Evolutionary conservation across 2,888 invertebrate species (phyloP).

Genomic region (Sesia bembeciformis): DNA sequence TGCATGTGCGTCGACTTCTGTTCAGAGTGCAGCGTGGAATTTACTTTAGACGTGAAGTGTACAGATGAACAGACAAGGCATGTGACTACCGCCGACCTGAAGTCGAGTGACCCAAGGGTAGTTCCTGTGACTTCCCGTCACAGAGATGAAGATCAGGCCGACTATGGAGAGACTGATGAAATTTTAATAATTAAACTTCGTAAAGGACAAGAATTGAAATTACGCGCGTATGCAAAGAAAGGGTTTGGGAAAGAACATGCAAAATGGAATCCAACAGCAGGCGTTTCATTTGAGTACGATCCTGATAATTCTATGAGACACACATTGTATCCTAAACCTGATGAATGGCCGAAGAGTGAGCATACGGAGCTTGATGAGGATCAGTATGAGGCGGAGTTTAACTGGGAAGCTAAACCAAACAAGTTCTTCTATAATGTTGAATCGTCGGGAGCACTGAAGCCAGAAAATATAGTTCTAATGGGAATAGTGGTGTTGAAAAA

Average conservation of each 20-base stretch:
- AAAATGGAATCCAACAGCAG: constrained; percentile 99
- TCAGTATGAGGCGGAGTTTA: constrained; percentile 94
- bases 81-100: constrained; percentile 97
- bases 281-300: constrained; percentile 99
- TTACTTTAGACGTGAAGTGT: constrained; percentile 96
- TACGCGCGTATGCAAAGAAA: constrained; percentile 97
- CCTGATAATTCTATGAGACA: constrained; percentile 98
- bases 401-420: constrained; percentile 95
- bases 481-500: constrained; percentile 95
- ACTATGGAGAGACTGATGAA: constrained; percentile 96
- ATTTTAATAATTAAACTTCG: constrained; percentile 82
- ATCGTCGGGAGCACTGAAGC: constrained; percentile 93
- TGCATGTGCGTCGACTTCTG: constrained; percentile 99
- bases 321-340: constrained; percentile 95
- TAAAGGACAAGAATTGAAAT: constrained; percentile 93
- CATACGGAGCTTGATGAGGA: constrained; percentile 95
- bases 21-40: constrained; percentile 97
- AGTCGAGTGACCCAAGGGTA: constrained; percentile 92
- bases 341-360: constrained; percentile 99
- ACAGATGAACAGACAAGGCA: constrained; percentile 94
- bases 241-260: constrained; percentile 99
- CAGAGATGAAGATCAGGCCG: constrained; percentile 92
- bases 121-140: constrained; percentile 95
- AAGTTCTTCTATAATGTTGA: constrained; percentile 98
- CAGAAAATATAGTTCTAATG: constrained; percentile 97